phyloP scores from a whole-genome alignment of 2,113 vertebrate species.

The Micronycteris hirsuta region DNA sequence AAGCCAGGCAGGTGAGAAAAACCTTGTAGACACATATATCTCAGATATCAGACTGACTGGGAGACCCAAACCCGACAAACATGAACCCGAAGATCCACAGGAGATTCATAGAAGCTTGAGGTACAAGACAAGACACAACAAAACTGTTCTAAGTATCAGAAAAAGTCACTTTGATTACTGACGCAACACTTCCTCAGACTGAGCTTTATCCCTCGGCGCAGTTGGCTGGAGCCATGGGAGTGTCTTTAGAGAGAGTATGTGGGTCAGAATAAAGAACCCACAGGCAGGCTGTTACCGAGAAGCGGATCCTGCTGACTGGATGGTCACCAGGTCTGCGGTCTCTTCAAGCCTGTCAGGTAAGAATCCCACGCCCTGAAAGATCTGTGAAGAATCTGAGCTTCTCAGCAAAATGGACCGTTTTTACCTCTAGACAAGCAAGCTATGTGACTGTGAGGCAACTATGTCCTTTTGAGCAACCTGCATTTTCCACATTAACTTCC shows the following conservation, averaged over 20 bases:
- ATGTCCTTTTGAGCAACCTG: background rate
- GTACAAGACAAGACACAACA: background rate
- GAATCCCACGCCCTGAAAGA: background rate
- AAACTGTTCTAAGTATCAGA: background rate
- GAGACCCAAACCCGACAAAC: background rate
- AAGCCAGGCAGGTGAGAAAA: background rate
- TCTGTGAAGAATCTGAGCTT: background rate
- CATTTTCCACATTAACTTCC: background rate
- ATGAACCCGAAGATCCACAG: background rate
- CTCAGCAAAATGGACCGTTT: background rate
- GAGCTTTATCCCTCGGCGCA: rapidly evolving
- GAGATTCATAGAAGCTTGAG: background rate
- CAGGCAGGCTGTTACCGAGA: background rate
- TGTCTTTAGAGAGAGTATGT: background rate
- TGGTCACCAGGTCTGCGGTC: background rate
- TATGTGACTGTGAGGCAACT: background rate
- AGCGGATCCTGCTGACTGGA: background rate
- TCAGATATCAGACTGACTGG: too few species aligned
- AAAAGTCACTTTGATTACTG: background rate
- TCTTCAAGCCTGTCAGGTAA: background rate
- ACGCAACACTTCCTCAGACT: background rate
- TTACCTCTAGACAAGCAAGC: background rate
- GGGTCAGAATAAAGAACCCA: background rate
- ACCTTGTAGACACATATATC: background rate
- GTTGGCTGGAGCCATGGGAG: background rate